Evolutionary conservation across 2,888 invertebrate genomes (phyloP).

Genomic region (Augiades crinisus): DNA sequence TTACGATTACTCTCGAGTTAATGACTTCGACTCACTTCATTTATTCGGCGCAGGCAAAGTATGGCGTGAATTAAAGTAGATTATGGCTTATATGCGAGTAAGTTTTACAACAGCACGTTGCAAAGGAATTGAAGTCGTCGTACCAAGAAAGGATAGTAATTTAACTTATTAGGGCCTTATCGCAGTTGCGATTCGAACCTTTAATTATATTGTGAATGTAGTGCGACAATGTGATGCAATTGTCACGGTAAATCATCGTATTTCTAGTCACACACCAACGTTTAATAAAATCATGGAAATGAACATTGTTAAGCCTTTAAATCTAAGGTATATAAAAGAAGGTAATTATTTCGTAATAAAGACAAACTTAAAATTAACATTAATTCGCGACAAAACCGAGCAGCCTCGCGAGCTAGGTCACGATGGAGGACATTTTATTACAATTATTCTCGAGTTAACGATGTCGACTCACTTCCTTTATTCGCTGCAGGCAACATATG

Average conservation of each 20-base stretch:
- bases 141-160: slow-evolving; percentile 61
- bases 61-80: slow-evolving; percentile 64
- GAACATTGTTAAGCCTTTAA: too few relatives aligned
- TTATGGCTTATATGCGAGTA: slow-evolving; percentile 49
- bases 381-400: slow-evolving; percentile 56
- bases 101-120: slow-evolving; percentile 44
- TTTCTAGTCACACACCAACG: too few relatives aligned
- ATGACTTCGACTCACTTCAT: slow-evolving; percentile 56
- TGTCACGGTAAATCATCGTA: too few relatives aligned
- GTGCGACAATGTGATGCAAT: too few relatives aligned
- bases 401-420: slow-evolving; percentile 51
- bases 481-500: slow-evolving; percentile 49
- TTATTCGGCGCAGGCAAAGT: slow-evolving; percentile 47
- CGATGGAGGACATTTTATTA: slow-evolving; percentile 59
- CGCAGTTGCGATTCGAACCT: too few relatives aligned
- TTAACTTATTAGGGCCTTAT: slow-evolving; percentile 61
- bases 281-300: too few relatives aligned
- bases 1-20: slow-evolving; percentile 66
- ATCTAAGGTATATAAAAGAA: too few relatives aligned
- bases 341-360: slow-evolving; percentile 39
- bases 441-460: slow-evolving; percentile 65
- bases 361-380: slow-evolving; percentile 40
- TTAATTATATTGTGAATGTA: too few relatives aligned
- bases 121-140: slow-evolving; percentile 45
- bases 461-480: slow-evolving; percentile 52